Evolutionary conservation across 2,797 vertebrate species (phyloP).

Genomic region (Neosilurus mollespiculum): DNA sequence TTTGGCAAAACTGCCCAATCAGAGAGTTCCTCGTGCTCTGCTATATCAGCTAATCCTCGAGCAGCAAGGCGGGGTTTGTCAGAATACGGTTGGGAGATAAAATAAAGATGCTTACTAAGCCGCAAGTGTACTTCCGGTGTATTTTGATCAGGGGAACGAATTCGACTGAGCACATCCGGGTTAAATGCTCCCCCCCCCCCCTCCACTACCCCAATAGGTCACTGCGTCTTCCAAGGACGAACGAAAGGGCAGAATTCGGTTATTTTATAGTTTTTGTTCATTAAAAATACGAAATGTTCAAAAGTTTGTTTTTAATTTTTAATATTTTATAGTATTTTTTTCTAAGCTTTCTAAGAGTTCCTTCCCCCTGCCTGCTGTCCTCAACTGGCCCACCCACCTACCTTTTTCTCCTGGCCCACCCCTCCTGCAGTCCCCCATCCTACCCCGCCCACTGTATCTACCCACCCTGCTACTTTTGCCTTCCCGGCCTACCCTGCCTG

Average conservation of each 20-base stretch:
- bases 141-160: not conserved
- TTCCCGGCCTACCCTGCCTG: no score
- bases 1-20: not conserved
- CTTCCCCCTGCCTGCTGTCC: no score
- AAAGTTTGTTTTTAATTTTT: no score
- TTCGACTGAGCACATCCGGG: not conserved
- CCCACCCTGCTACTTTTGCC: no score
- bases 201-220: not conserved
- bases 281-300: no score
- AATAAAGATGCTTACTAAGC: conserved; percentile 56
- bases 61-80: conserved; percentile 4
- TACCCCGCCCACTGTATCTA: no score
- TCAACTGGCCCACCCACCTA: no score
- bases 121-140: conserved; percentile 71
- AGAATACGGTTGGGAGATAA: not conserved
- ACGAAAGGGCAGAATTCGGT: not conserved
- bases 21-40: not conserved
- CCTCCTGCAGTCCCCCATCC: no score
- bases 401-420: no score
- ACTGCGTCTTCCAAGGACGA: not conserved
- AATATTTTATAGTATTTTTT: no score
- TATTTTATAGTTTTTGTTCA: no score
- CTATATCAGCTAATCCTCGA: not conserved
- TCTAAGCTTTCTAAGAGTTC: no score
- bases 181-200: not conserved